Base-by-base conservation (phyloP, 53 echinoderm and acorn worm genomes). In the Zoroaster sp. region DNA sequence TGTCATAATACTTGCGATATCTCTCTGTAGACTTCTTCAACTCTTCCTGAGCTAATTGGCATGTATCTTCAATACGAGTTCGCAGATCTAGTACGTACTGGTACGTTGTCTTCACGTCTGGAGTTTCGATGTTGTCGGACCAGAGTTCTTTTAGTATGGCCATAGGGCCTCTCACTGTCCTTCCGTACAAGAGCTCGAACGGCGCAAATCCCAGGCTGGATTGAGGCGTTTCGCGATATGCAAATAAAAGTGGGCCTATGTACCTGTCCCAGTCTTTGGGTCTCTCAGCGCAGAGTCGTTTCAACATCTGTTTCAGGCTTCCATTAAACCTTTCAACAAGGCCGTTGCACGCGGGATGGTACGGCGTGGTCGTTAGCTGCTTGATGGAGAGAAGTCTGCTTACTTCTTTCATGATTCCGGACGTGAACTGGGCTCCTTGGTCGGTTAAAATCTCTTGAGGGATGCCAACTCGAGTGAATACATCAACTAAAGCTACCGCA, bases 91-190 rank as follows among this genome's bases (percentile, higher is more conserved):
- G 7, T 25, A 92, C 75, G 69, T 92, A 91, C 67, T 88, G 91
- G 53, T 91, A 91, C 0, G 87, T 77, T 8, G 44, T 87, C 46
- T 75, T 91, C 11, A 81, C 80, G 33, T 92, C 81, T 34, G 70
- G 40, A 7, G 47, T 47, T 5, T 88, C 80, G 14, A 37, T 34
- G 14, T 78, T n/a, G 12, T 32, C 79, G 0, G 88, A 77, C 78
- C 88, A 91, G 15, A 91, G 67, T 79, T 91, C 92, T 45, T 67
- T 74, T 14, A 88, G 54, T 32, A 91, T 87, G 1, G 69, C 41
- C 92, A 88, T 91, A 23, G 92, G 91, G 15, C 92, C 92, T 30
- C 92, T 40, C 9, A 91, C 91, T 17, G 77, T 87, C 21, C 91
- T 47, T 18, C 87, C 91, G 80, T 68, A 92, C 69, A 92, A 38